Evolutionary conservation across 1,140 invertebrate genomes (phyloP).

Genomic region (Aphelenchoides besseyi): DNA sequence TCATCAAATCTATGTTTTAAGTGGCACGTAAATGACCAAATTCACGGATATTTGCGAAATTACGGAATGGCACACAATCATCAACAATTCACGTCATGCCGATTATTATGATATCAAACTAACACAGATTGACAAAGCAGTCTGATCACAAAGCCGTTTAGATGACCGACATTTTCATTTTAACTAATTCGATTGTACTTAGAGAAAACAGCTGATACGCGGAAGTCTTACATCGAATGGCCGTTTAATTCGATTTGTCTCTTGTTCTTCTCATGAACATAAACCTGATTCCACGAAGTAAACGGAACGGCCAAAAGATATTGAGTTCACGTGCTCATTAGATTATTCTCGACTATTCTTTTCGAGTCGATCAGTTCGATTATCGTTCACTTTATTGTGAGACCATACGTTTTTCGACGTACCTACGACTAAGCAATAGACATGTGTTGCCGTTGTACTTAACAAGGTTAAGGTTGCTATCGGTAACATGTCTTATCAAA

Average conservation of each 20-base stretch:
- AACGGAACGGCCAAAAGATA: not conserved
- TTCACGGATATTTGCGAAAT: not conserved
- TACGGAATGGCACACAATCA: not conserved
- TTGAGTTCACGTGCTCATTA: not conserved
- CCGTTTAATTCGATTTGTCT: not conserved
- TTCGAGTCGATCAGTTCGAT: not conserved
- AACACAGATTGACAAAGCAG: too few relatives aligned
- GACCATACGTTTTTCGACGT: not conserved
- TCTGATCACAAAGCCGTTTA: not conserved
- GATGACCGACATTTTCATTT: not conserved
- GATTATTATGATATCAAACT: not conserved
- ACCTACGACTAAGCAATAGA: not conserved
- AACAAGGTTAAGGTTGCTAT: not conserved
- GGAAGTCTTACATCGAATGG: too few relatives aligned
- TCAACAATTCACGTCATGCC: not conserved
- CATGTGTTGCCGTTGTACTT: too few relatives aligned
- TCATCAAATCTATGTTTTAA: not conserved
- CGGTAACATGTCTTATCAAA: not conserved
- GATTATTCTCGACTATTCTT: not conserved
- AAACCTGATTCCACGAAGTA: not conserved
- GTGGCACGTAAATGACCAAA: not conserved
- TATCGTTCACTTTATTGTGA: not conserved
- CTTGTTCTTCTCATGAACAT: not conserved
- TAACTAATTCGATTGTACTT: not conserved
- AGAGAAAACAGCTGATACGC: not conserved